Percentiles rank a stretch among this genome's conserved stretches.
These are phyloP conservation scores for Campoplex capitator DNA, from an alignment of 2,888 invertebrate genomes.

Conservation along the genomic window DNA sequence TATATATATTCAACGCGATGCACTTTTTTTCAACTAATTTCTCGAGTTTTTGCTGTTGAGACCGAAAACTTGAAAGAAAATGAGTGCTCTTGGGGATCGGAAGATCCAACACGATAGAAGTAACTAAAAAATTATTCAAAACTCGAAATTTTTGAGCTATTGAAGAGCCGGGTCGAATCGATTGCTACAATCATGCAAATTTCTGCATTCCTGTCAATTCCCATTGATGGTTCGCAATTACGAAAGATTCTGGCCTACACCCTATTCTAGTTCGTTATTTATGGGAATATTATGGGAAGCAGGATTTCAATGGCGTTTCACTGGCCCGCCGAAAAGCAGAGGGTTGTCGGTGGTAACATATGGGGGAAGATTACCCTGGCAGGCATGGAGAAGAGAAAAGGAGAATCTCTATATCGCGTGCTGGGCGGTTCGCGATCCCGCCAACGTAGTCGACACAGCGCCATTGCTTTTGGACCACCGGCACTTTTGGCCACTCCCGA, in stretches of 20 bases:
- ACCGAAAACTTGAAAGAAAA: not conserved
- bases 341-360: constrained; percentile 47
- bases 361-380: constrained; percentile 62
- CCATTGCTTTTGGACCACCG: constrained; percentile 75
- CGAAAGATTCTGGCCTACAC: constrained; percentile 8
- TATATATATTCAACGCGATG: not conserved
- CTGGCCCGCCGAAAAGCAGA: constrained; percentile 30
- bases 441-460: constrained; percentile 53
- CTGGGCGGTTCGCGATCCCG: constrained; percentile 68
- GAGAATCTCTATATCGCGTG: constrained; percentile 69
- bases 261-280: not conserved
- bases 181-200: not conserved
- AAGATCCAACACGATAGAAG: too few relatives aligned
- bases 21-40: not conserved
- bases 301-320: not conserved
- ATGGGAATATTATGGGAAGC: constrained; percentile 10
- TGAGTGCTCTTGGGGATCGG: not conserved
- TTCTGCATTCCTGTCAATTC: not conserved
- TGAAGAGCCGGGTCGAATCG: not conserved
- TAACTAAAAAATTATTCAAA: not conserved
- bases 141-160: not conserved
- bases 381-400: constrained; percentile 47
- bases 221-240: constrained; percentile 1
- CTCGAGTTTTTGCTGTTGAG: not conserved
- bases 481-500: constrained; percentile 67